Evolutionary conservation across 2,113 vertebrate species (phyloP), one percentile per base, ranked within the genome.

Genomic region (Albula goreensis): DNA sequence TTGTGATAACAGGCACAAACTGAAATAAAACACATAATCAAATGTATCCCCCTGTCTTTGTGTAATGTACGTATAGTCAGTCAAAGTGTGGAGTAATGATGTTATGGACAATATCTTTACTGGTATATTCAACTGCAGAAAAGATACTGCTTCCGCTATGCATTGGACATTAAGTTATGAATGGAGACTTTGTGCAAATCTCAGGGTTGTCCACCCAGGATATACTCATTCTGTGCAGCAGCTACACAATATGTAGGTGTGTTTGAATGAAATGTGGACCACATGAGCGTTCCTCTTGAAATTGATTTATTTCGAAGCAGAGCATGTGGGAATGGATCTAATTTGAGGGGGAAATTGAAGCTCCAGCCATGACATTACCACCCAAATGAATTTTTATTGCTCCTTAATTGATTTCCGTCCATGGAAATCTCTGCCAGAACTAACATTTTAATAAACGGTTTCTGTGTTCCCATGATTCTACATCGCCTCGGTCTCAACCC

Each of bases 291-390:
- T 88, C 90, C 93, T 91, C 94, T 91, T 92, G 89, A 86, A 87
- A 92, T 87, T 89, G 92, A 94, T 91, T 91, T 87, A 88, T 92
- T 91, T 91, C 7, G 12, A 90, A 92, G 91, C 85, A 83, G 92
- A 89, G 90, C 91, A 53, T 12, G 41, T 87, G 93, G 93, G 93
- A 94, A 87, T 85, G 90, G 90, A 70, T 8, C 88, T 94, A 93
- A 95, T 94, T 94, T 88, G 86, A 87, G 92, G 77, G 66, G 74
- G 81, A 53, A 94, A 95, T 93, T 93, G 94, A 94, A 94, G 94
- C 91, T 92, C 93, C 91, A 91, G 90, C 92, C 94, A 93, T 94
- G 94, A 94, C 94, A 95, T 95, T 94, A 89, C 92, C 90, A 86
- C 87, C 90, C 93, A 88, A 91, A 90, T 92, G 93, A 93, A 93